Base-by-base conservation (phyloP, 2,888 invertebrate species). In the Melinaea menophilus region DNA sequence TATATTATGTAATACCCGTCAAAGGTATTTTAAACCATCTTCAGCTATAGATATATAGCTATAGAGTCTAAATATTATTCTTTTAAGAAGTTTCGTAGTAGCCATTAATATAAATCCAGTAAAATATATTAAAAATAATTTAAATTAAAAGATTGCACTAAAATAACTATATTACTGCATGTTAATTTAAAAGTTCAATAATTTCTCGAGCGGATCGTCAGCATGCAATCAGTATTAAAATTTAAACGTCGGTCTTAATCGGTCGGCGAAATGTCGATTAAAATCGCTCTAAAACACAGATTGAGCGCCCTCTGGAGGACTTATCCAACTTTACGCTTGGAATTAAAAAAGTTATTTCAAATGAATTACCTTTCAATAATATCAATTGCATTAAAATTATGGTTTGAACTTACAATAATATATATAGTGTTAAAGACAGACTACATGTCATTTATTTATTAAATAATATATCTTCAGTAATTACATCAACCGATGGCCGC, bases 261-360 rank as follows among this genome's bases (percentile, higher is more conserved):
- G 75, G 75, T 75, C 73, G 74, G 73, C 70, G 75, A 73, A 73
- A 77, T 71, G 72, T 73, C 73, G 81, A 79, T 75, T 79, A 77
- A 79, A 74, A 77, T 77, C 78, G 75, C 72, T 78, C 76, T 73
- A 69, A 76, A 80, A 72, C 75, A 76, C 74, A 77, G 74, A 78
- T 66, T 77, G 75, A 74, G 76, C 79, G 74, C 76, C 78, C 76
- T 73, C 74, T 62, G 67, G 67, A 57, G 70, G 66, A 72, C 31
- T 22, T 22, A 2, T 31, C 9, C 51, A 7, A 31, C 4, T 51
- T 7, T 51, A 51, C 4, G 2, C 9, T 41, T 5, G 41, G 9
- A 9, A 41, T 5, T 22, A 51, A 51, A 22, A 31, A 51, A 3
- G 7, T 31, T 31, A 31, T 31, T 31, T 7, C 5, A 51, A 2